Base-by-base conservation (phyloP, 1,140 invertebrate genomes). In the Leptinotarsa lineolata region DNA sequence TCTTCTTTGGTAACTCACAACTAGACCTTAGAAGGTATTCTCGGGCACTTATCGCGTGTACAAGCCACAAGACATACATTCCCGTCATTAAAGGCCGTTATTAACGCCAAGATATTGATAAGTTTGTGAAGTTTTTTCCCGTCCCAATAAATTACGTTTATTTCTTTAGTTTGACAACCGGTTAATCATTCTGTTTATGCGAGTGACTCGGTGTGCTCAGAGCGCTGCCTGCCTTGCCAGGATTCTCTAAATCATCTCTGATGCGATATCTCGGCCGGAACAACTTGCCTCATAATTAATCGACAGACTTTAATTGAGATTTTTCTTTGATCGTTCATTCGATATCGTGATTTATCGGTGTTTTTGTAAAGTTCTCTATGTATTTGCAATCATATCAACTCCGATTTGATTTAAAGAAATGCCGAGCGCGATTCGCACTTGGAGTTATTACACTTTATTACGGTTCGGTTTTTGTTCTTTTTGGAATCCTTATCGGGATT, bases 41-140 rank as follows among this genome's bases (percentile, higher is more conserved):
- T 11, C 20, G 16, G 20, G 11, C 24, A 15, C 4, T 45, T 63
- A 44, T 71, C 39, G 72, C 72, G 68, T 54, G 70, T 74, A 67
- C 64, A 65, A 61, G 65, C 77, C 78, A 76, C 78, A 83, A 80
- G 77, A 80, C 81, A 83, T 83, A 81, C 81, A 79, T 82, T 78
- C 75, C 78, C 80, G 81, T 83, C 81, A 82, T 83, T 83, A 81
- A 79, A 82, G 81, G 80, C 81, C 71, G 81, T 83, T 83, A 83
- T 83, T 83, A 83, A 82, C 81, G 80, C 82, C 77, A 76, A 79
- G 79, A 81, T 83, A 83, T 83, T 83, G 82, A 83, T 83, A 83
- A 83, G 81, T 83, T 81, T 81, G 76, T 79, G 75, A 80, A 83
- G 77, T 82, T 81, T 79, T 80, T 80, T 77, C 76, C 78, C 74